A percentile compares a stretch with the other conserved stretches of the same genome.
phyloP scores from a whole-genome alignment of 2,888 invertebrate species.

The Aquatica leii region DNA sequence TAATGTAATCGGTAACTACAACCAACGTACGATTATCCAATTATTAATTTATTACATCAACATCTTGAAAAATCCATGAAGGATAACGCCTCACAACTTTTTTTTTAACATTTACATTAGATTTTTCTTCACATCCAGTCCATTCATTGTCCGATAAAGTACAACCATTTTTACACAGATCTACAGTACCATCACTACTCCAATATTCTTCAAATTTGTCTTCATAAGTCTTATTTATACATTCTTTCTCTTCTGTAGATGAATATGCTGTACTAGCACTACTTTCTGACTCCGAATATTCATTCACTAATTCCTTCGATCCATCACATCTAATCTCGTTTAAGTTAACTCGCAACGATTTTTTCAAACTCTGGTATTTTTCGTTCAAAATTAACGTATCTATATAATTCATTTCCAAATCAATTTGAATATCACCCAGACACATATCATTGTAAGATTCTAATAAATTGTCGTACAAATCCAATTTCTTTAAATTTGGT shows the following conservation, averaged over 20 bases:
- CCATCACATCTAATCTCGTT: slow-evolving; percentile 7
- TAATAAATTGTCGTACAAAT: slow-evolving; percentile 27
- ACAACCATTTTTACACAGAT: slow-evolving; percentile 16
- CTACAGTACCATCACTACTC: not conserved
- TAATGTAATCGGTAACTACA: too few relatives aligned
- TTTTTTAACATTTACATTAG: not conserved
- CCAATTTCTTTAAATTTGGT: slow-evolving; percentile 22
- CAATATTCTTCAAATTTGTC: slow-evolving; percentile 9
- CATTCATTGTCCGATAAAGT: slow-evolving; percentile 28
- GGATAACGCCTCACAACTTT: not conserved
- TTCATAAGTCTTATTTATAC: not conserved
- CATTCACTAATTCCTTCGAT: not conserved
- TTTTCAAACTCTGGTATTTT: slow-evolving; percentile 15
- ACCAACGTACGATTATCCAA: too few relatives aligned
- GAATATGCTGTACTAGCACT: not conserved
- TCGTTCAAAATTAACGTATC: slow-evolving; percentile 11
- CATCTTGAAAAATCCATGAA: slow-evolving; percentile 17
- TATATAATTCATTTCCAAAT: slow-evolving; percentile 37
- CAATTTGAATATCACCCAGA: slow-evolving; percentile 19
- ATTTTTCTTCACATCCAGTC: slow-evolving; percentile 13
- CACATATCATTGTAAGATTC: not conserved
- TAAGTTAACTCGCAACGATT: slow-evolving; percentile 3
- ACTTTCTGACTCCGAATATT: not conserved
- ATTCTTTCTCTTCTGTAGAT: not conserved
- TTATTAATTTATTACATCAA: too few relatives aligned